A percentile compares a stretch with the other conserved stretches of the same genome.
phyloP scores from a whole-genome alignment of 2,113 vertebrate genomes.

The Pedionomus torquatus region DNA sequence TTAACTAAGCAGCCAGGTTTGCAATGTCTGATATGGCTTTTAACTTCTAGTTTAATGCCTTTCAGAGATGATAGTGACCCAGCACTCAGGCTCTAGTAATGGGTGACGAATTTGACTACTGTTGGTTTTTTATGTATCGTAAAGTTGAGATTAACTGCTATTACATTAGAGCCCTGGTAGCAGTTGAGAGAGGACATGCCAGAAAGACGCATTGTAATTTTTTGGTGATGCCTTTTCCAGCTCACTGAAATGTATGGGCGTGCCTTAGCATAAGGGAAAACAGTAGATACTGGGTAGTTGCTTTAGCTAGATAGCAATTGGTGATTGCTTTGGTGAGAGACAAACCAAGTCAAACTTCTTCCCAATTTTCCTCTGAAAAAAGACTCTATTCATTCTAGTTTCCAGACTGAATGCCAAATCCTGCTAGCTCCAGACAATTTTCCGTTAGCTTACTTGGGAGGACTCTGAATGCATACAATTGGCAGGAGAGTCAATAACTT shows the following conservation, averaged over 20 bases:
- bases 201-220: neutral
- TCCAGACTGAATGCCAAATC: neutral
- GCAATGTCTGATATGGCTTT: neutral
- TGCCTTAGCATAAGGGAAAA: neutral
- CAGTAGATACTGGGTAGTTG: neutral
- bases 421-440: neutral
- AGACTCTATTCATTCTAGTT: conserved; percentile 4
- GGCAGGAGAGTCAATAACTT: neutral
- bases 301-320: too few relatives aligned
- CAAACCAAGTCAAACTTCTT: neutral
- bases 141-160: neutral
- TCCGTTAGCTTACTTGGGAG: neutral
- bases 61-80: neutral
- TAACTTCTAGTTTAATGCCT: neutral
- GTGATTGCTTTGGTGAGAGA: neutral
- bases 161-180: neutral
- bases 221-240: accelerated
- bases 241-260: neutral
- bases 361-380: neutral
- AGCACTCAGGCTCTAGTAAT: neutral
- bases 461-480: neutral
- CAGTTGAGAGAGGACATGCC: neutral
- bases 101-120: neutral
- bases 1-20: neutral
- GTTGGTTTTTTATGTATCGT: neutral